Evolutionary conservation across 2,888 invertebrate genomes (phyloP).

Genomic region (Rhamnusium bicolor): DNA sequence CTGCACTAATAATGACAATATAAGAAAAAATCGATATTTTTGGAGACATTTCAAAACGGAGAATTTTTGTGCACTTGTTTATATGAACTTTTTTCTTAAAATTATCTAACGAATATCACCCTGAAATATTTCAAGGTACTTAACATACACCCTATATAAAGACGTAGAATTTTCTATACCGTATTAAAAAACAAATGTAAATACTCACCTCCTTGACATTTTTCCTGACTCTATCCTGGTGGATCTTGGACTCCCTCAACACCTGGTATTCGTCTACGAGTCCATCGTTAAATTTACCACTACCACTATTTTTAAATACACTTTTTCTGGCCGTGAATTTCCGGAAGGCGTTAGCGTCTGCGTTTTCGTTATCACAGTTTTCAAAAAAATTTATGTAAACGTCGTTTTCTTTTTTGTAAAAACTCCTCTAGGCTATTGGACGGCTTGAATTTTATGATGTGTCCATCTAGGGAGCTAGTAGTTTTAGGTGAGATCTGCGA

Average conservation of each 20-base stretch:
- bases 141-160: too few relatives aligned
- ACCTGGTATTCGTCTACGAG: conserved; percentile 57
- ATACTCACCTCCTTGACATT: conserved; percentile 66
- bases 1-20: too few relatives aligned
- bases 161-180: too few relatives aligned
- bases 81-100: too few relatives aligned
- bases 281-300: conserved; percentile 51
- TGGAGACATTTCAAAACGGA: too few relatives aligned
- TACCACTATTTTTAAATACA: conserved; percentile 50
- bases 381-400: conserved; percentile 65
- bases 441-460: conserved; percentile 53
- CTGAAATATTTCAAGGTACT: too few relatives aligned
- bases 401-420: conserved; percentile 60
- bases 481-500: conserved; percentile 62
- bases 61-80: too few relatives aligned
- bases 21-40: too few relatives aligned
- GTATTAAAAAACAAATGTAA: too few relatives aligned
- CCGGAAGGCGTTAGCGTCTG: conserved; percentile 59
- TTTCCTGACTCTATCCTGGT: conserved; percentile 61
- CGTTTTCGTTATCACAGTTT: conserved; percentile 61
- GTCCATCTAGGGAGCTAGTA: conserved; percentile 55
- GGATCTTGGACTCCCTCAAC: conserved; percentile 58
- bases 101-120: too few relatives aligned
- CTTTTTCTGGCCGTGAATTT: conserved; percentile 48
- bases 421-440: conserved; percentile 58